phyloP scores from a whole-genome alignment of 1,140 invertebrate species.

The Vanessa atalanta region DNA sequence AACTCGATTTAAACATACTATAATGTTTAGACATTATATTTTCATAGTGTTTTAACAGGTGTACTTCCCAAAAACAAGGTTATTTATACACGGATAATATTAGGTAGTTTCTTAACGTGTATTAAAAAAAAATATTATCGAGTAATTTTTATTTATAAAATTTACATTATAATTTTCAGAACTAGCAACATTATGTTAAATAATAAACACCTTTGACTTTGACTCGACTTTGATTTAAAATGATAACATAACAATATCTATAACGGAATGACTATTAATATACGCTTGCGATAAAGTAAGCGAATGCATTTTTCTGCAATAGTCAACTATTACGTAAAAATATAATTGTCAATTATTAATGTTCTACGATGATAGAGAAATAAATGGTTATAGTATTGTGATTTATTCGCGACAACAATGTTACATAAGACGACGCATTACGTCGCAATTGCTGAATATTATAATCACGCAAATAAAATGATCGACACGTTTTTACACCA shows the following conservation, averaged over 20 bases:
- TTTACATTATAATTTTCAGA: too few species aligned
- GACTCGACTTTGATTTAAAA: neutral
- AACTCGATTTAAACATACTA: too few species aligned
- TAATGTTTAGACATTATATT: neutral
- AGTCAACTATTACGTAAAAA: neutral
- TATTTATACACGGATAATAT: neutral
- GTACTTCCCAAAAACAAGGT: constrained; percentile 2
- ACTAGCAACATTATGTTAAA: too few species aligned
- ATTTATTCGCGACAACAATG: neutral
- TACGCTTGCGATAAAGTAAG: neutral
- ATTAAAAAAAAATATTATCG: too few species aligned
- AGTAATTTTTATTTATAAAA: too few species aligned
- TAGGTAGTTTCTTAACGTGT: neutral
- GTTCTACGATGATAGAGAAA: neutral
- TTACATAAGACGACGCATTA: constrained; percentile 14
- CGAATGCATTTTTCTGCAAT: constrained; percentile 7
- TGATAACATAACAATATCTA: neutral
- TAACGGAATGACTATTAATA: neutral
- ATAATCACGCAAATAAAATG: neutral
- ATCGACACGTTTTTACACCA: neutral
- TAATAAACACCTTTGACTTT: too few species aligned
- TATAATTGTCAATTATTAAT: constrained; percentile 7
- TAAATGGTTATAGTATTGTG: neutral
- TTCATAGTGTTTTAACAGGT: neutral
- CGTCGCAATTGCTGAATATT: constrained; percentile 10